Percentiles rank a stretch among this genome's conserved stretches.
These are phyloP conservation scores for Allacma fusca DNA, from an alignment of 2,888 invertebrate species.

Conservation along the genomic window DNA sequence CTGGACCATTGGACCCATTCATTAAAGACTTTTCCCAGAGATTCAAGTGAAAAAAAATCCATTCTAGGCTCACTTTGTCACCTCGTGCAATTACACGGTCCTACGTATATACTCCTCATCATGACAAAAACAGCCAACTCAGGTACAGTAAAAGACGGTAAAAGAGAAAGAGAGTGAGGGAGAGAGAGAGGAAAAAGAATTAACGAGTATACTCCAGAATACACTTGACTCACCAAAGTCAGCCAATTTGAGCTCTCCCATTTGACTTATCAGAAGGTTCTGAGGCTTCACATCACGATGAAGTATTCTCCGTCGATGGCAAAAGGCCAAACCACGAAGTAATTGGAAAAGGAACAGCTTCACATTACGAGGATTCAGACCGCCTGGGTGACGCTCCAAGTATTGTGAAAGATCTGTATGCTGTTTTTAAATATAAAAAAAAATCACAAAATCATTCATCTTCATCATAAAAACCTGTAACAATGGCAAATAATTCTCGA, in stretches of 20 bases:
- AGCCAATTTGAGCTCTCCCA: conserved; percentile 96
- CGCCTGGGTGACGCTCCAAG: conserved; percentile 95
- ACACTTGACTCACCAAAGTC: conserved; percentile 78
- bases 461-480: background rate
- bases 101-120: no score
- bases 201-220: conserved; percentile 26
- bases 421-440: conserved; percentile 67
- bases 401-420: conserved; percentile 98
- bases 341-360: conserved; percentile 96
- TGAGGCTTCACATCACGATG: conserved; percentile 98
- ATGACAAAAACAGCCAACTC: background rate
- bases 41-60: conserved; percentile 8
- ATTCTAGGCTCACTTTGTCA: no score
- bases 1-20: conserved; percentile 39
- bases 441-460: conserved; percentile 44
- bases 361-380: conserved; percentile 92
- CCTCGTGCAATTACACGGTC: no score
- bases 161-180: background rate
- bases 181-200: conserved; percentile 1
- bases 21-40: conserved; percentile 24
- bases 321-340: conserved; percentile 92
- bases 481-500: conserved; percentile 10
- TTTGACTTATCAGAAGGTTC: conserved; percentile 95
- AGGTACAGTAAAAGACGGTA: background rate
- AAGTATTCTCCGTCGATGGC: conserved; percentile 93